Conservation (phyloP, 2,888 invertebrate genomes). For the Nyleta sp. region DNA sequence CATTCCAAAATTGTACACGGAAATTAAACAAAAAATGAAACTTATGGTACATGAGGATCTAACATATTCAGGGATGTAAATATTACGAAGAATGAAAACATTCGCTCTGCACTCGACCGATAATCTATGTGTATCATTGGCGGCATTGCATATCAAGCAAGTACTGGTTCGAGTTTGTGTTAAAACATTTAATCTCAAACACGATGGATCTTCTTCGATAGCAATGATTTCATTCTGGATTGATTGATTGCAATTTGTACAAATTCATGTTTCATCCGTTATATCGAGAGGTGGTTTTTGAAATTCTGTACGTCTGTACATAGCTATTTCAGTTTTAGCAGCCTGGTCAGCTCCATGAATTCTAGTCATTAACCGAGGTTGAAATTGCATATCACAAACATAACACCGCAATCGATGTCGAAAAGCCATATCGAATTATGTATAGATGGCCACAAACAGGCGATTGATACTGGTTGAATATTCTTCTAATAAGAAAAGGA, state of each 20-base stretch:
- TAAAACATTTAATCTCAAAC: slow-evolving; percentile 52
- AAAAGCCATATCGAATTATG: slow-evolving; percentile 33
- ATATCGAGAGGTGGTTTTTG: slow-evolving; percentile 21
- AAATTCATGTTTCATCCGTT: slow-evolving; percentile 41
- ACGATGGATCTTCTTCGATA: slow-evolving; percentile 47
- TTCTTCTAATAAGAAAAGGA: too few relatives aligned
- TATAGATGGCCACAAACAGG: slow-evolving; percentile 3
- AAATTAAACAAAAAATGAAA: too few relatives aligned
- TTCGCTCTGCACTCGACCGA: slow-evolving; percentile 41
- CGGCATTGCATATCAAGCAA: slow-evolving; percentile 41
- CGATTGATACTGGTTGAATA: too few relatives aligned
- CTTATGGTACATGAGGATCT: neutral
- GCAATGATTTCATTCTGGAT: slow-evolving; percentile 43
- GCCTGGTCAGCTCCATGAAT: slow-evolving; percentile 6
- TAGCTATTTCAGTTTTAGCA: slow-evolving; percentile 11
- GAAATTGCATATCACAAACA: slow-evolving; percentile 27
- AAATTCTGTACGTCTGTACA: slow-evolving; percentile 1
- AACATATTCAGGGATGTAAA: slow-evolving; percentile 38
- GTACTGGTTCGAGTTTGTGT: slow-evolving; percentile 35
- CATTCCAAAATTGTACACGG: too few relatives aligned
- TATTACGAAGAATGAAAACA: slow-evolving; percentile 31
- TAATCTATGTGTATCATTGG: slow-evolving; percentile 24
- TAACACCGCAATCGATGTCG: slow-evolving; percentile 21
- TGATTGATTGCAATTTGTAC: slow-evolving; percentile 56
- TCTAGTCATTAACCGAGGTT: slow-evolving; percentile 1